Percentiles rank a stretch among this genome's conserved stretches.
Conservation (phyloP, 2,113 vertebrate species). For the Rhinichthys klamathensis region DNA sequence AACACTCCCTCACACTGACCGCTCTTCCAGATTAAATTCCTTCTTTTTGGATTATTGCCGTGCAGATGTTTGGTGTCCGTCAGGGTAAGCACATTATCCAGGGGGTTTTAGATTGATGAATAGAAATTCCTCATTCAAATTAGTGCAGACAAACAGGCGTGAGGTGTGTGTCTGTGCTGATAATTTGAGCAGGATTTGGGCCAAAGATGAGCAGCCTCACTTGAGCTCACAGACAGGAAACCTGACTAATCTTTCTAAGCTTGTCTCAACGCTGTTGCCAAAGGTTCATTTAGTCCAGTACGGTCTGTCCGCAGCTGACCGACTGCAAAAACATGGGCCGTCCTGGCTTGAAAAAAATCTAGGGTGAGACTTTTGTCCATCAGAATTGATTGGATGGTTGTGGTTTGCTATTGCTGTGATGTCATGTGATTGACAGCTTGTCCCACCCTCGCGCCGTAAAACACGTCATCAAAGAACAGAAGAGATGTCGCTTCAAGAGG, state of each 20-base stretch:
- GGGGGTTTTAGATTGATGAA: constrained; percentile 72
- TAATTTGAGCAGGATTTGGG: constrained; percentile 58
- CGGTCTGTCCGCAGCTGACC: background rate
- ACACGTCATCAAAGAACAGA: no score
- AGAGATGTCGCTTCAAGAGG: no score
- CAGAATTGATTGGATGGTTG: no score
- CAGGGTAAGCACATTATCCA: constrained; percentile 67
- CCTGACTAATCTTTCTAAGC: constrained; percentile 6
- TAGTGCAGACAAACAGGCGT: constrained; percentile 74
- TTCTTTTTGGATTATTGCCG: constrained; percentile 55
- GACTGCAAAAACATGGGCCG: background rate
- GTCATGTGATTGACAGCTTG: no score
- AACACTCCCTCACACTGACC: constrained; percentile 24
- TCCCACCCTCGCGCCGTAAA: no score
- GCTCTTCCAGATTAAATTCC: constrained; percentile 1
- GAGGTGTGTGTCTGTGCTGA: constrained; percentile 62
- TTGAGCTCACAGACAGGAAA: constrained; percentile 7
- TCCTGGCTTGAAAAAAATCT: no score
- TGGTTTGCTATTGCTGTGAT: no score
- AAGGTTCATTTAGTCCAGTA: constrained; percentile 4
- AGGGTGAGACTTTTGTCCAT: no score
- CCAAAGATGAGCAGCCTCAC: constrained; percentile 32
- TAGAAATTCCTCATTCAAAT: constrained; percentile 73
- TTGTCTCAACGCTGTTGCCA: background rate
- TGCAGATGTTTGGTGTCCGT: constrained; percentile 80